Percentiles rank a stretch among this genome's conserved stretches.
These are phyloP conservation scores for Sarcophaga variegata DNA, from an alignment of 2,888 invertebrate species.

Conservation along the genomic window DNA sequence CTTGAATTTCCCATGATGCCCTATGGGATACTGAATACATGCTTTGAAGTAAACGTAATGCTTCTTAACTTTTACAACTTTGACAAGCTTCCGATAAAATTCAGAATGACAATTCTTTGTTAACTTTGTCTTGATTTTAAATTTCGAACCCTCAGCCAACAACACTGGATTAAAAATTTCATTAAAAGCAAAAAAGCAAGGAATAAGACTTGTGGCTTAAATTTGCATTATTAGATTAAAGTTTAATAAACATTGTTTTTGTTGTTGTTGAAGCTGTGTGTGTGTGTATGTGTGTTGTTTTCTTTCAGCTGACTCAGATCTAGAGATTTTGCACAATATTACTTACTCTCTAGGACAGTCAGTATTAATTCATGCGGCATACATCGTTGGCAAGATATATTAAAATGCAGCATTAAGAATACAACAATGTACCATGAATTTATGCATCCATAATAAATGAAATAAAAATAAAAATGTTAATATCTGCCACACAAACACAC, in stretches of 20 bases:
- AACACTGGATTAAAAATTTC: no score
- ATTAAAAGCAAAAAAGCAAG: slow-evolving; percentile 1
- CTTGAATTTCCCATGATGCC: no score
- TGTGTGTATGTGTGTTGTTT: neutral
- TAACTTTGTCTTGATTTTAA: no score
- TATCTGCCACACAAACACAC: slow-evolving; percentile 50
- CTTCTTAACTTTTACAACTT: no score
- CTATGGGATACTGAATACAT: no score
- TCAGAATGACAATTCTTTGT: no score
- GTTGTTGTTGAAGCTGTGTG: neutral
- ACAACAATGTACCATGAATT: slow-evolving; percentile 48
- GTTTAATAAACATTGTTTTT: slow-evolving; percentile 60
- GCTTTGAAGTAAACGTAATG: no score
- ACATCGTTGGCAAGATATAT: neutral
- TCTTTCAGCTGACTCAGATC: slow-evolving; percentile 13
- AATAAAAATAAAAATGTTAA: slow-evolving; percentile 67
- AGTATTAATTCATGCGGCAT: slow-evolving; percentile 47
- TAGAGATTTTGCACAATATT: slow-evolving; percentile 17
- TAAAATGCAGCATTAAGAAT: neutral
- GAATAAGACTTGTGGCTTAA: slow-evolving; percentile 43
- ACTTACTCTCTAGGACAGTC: slow-evolving; percentile 37
- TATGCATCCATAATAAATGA: slow-evolving; percentile 61
- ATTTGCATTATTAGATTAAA: slow-evolving; percentile 65
- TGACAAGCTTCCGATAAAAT: no score
- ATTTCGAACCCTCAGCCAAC: no score